Conservation (phyloP, 2,113 vertebrate species). For the Sphaerodactylus townsendi region DNA sequence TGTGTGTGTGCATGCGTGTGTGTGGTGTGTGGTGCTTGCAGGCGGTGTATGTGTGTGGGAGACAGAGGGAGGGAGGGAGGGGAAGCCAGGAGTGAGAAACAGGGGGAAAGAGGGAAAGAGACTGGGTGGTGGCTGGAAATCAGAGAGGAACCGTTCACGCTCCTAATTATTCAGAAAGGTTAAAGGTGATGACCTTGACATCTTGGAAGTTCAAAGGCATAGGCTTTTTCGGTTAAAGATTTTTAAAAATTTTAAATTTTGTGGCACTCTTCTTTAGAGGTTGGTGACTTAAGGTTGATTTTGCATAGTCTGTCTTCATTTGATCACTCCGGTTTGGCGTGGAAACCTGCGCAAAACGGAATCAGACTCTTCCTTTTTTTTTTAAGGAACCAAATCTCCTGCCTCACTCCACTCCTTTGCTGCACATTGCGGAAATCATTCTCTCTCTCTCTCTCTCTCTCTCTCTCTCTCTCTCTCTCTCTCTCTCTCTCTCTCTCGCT, state of each 20-base stretch:
- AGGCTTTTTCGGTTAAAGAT: conserved; percentile 74
- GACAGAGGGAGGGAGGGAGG: background rate
- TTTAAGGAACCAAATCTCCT: conserved; percentile 72
- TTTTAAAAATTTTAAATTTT: conserved; percentile 44
- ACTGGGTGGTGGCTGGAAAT: conserved; percentile 81
- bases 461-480: conserved; percentile 42
- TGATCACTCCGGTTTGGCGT: conserved; percentile 64
- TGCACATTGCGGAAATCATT: conserved; percentile 82
- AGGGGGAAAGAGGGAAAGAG: conserved; percentile 25
- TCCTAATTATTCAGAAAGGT: conserved; percentile 88
- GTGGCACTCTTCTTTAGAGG: conserved; percentile 38
- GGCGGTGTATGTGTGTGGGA: conserved; percentile 8
- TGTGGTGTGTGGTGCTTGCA: conserved; percentile 50
- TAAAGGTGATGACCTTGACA: conserved; percentile 93
- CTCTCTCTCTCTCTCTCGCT: too few relatives aligned
- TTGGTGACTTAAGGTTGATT: conserved; percentile 32
- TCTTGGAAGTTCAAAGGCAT: conserved; percentile 91
- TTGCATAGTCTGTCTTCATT: conserved; percentile 42
- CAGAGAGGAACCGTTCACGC: conserved; percentile 82
- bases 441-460: too few relatives aligned
- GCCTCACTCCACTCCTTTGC: conserved; percentile 79
- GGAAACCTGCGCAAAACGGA: conserved; percentile 46
- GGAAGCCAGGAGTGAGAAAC: background rate
- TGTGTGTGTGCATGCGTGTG: conserved; percentile 32
- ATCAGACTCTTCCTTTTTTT: conserved; percentile 54